phyloP scores from a whole-genome alignment of 2,797 vertebrate species.

The Brachyrhaphis roseni region DNA sequence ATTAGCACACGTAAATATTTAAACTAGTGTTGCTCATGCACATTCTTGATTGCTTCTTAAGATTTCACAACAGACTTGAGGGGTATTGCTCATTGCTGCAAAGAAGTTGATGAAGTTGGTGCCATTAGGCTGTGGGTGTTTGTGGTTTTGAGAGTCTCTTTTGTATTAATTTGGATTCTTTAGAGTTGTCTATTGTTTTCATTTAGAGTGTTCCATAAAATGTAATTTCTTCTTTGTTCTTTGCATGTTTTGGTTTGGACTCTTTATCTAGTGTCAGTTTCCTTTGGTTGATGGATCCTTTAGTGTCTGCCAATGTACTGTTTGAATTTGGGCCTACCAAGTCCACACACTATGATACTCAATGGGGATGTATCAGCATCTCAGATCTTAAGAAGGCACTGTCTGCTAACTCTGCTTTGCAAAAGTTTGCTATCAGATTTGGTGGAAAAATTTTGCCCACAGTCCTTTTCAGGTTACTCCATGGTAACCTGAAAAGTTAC shows the following conservation, averaged over 20 bases:
- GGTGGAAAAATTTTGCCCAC: not conserved
- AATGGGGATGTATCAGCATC: not conserved
- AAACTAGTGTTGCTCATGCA: not conserved
- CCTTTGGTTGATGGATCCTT: too few species aligned
- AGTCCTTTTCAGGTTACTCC: not conserved
- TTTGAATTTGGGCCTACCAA: not conserved
- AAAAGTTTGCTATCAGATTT: not conserved
- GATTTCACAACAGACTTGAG: not conserved
- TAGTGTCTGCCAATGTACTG: not conserved
- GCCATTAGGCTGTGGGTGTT: not conserved
- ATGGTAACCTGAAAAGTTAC: too few species aligned
- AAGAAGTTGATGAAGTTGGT: not conserved
- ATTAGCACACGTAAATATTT: not conserved
- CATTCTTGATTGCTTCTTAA: not conserved
- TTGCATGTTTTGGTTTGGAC: not conserved
- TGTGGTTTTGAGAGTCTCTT: not conserved
- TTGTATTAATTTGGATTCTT: not conserved
- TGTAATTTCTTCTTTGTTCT: not conserved
- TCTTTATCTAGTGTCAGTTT: too few species aligned
- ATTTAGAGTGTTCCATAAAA: not conserved
- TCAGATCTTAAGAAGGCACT: not conserved
- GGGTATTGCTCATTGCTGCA: not conserved
- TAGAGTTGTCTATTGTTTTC: not conserved
- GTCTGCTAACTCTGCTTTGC: not conserved
- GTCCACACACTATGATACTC: not conserved